phyloP scores from a whole-genome alignment of 2,113 vertebrate genomes.

The Eulemur macaco region DNA sequence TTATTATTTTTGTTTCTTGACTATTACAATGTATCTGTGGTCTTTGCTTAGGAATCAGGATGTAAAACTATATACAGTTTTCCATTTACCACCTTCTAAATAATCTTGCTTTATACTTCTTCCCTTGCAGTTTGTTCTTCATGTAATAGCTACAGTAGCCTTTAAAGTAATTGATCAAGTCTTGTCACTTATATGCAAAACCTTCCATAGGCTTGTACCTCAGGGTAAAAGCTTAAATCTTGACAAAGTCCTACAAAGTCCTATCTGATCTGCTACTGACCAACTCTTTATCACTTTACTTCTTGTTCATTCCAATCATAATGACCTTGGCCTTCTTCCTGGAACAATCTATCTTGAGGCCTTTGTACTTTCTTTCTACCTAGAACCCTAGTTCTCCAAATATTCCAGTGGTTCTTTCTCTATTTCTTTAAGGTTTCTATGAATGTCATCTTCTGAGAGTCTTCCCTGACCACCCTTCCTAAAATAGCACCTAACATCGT shows the following conservation, averaged over 20 bases:
- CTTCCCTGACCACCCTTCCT: background rate
- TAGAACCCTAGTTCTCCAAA: background rate
- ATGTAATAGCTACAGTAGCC: background rate
- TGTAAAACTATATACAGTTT: background rate
- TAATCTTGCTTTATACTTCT: background rate
- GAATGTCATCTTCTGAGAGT: background rate
- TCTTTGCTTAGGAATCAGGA: slow-evolving; percentile 24
- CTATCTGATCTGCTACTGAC: background rate
- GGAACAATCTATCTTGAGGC: background rate
- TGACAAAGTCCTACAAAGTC: background rate
- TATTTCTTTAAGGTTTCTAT: background rate
- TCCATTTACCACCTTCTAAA: background rate
- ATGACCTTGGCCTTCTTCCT: background rate
- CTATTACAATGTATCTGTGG: background rate
- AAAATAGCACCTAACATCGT: background rate
- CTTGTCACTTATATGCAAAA: background rate
- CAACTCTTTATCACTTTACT: background rate
- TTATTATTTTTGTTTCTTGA: slow-evolving; percentile 30
- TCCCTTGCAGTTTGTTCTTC: background rate
- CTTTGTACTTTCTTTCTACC: background rate
- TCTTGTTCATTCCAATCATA: background rate
- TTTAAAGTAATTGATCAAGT: background rate
- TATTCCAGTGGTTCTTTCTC: background rate
- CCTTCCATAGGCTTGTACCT: slow-evolving; percentile 3
- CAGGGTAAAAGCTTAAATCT: slow-evolving; percentile 29